A percentile compares a stretch with the other conserved stretches of the same genome.
Conservation (phyloP, 1,140 invertebrate species). For the Drosophila nikananu region DNA sequence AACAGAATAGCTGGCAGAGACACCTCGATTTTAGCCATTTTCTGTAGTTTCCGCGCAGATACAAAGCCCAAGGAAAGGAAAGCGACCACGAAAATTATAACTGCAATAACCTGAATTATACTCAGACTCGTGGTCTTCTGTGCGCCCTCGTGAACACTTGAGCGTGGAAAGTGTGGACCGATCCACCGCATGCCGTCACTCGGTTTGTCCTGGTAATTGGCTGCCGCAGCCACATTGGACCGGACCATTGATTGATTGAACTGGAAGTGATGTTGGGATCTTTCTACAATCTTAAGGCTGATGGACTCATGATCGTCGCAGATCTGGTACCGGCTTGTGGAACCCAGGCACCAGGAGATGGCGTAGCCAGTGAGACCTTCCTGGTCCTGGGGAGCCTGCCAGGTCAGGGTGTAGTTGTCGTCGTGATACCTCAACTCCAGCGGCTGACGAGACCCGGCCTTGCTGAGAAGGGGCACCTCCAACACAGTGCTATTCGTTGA, state of each 20-base stretch:
- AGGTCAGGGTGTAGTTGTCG: slow-evolving; percentile 3
- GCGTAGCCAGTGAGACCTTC: not conserved
- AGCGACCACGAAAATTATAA: not conserved
- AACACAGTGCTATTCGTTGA: not conserved
- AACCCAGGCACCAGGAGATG: slow-evolving; percentile 9
- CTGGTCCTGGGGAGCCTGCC: not conserved
- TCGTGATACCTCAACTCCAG: not conserved
- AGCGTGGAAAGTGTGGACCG: not conserved
- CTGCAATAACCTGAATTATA: not conserved
- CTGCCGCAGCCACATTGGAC: slow-evolving; percentile 1
- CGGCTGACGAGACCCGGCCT: not conserved
- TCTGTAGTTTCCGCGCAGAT: not conserved
- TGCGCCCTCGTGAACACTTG: no score
- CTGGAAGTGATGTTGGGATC: not conserved
- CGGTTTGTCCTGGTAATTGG: not conserved
- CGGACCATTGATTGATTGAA: not conserved
- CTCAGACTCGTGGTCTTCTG: not conserved
- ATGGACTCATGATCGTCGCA: slow-evolving; percentile 4
- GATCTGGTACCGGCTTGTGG: not conserved
- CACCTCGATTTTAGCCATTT: slow-evolving; percentile 1
- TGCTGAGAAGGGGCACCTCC: not conserved
- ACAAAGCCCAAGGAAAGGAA: not conserved
- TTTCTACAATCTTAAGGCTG: not conserved
- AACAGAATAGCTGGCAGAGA: not conserved
- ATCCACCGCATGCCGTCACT: slow-evolving; percentile 8